phyloP scores from a whole-genome alignment of 2,888 invertebrate genomes.

The Acrobasis suavella region DNA sequence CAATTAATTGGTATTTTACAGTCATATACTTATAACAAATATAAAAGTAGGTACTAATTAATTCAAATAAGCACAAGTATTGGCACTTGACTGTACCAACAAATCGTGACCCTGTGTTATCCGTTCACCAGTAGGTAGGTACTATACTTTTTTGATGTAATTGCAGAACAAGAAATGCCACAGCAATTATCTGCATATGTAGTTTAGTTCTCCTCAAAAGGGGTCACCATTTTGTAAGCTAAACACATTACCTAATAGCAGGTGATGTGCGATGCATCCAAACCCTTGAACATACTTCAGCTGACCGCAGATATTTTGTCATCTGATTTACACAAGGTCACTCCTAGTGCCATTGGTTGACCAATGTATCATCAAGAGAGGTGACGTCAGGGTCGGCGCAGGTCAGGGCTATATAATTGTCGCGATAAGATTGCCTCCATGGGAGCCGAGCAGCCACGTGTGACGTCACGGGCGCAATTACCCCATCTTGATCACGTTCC shows the following conservation, averaged over 20 bases:
- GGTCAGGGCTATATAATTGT: constrained; percentile 70
- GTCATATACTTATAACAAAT: neutral
- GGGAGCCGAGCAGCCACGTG: constrained; percentile 52
- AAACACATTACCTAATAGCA: too few relatives aligned
- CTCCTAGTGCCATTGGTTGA: neutral
- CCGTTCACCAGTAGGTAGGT: too few relatives aligned
- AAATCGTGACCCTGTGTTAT: too few relatives aligned
- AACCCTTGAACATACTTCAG: neutral
- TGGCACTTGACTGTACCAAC: too few relatives aligned
- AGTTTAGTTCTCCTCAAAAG: too few relatives aligned
- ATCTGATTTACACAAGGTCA: neutral
- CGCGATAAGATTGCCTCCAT: constrained; percentile 58
- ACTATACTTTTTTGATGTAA: too few relatives aligned
- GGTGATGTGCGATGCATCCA: neutral
- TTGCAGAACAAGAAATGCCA: too few relatives aligned
- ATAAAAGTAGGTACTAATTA: too few relatives aligned
- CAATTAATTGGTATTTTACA: constrained; percentile 4
- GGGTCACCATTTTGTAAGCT: too few relatives aligned
- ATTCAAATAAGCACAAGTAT: too few relatives aligned
- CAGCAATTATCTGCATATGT: too few relatives aligned
- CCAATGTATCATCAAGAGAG: constrained; percentile 8
- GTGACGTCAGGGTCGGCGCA: constrained; percentile 33
- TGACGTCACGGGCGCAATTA: constrained; percentile 61
- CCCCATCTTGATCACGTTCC: constrained; percentile 43
- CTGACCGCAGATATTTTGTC: neutral